Conservation (phyloP, 2,888 invertebrate genomes). For the Corbicula japonica region DNA sequence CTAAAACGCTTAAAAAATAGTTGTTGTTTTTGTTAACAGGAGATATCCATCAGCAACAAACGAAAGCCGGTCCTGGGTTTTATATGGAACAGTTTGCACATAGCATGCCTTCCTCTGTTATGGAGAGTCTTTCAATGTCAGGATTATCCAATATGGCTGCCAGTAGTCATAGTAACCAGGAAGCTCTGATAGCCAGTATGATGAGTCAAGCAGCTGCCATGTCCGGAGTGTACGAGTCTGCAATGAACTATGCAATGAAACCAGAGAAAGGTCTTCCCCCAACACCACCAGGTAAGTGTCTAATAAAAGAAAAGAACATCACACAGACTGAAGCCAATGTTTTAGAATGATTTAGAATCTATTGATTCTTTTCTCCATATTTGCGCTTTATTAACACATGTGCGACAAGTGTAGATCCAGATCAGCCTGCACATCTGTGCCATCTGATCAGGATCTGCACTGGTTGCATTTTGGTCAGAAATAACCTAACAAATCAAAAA, state of each 20-base stretch:
- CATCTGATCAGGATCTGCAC: too few relatives aligned
- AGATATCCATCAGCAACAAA: constrained; percentile 54
- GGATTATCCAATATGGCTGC: constrained; percentile 30
- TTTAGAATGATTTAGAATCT: not conserved
- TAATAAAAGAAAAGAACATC: too few relatives aligned
- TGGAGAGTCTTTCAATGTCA: constrained; percentile 50
- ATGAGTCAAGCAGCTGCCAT: constrained; percentile 62
- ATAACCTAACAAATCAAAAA: too few relatives aligned
- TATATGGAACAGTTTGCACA: constrained; percentile 70
- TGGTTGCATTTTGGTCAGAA: too few relatives aligned
- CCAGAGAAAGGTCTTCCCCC: constrained; percentile 76
- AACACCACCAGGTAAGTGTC: constrained; percentile 75
- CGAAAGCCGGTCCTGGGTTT: constrained; percentile 64
- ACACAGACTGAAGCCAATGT: too few relatives aligned
- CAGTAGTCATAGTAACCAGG: constrained; percentile 44
- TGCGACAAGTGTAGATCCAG: too few relatives aligned
- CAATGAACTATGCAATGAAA: constrained; percentile 74
- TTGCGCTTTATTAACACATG: too few relatives aligned
- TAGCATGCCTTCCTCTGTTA: constrained; percentile 45
- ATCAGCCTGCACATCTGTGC: too few relatives aligned
- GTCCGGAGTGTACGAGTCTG: constrained; percentile 67
- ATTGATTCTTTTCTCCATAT: too few relatives aligned
- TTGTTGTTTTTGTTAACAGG: constrained; percentile 26
- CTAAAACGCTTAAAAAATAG: too few relatives aligned
- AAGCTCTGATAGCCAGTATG: constrained; percentile 41